These are phyloP conservation scores for Doris montereyensis DNA, from an alignment of 2,888 invertebrate species.

Conservation along the genomic window DNA sequence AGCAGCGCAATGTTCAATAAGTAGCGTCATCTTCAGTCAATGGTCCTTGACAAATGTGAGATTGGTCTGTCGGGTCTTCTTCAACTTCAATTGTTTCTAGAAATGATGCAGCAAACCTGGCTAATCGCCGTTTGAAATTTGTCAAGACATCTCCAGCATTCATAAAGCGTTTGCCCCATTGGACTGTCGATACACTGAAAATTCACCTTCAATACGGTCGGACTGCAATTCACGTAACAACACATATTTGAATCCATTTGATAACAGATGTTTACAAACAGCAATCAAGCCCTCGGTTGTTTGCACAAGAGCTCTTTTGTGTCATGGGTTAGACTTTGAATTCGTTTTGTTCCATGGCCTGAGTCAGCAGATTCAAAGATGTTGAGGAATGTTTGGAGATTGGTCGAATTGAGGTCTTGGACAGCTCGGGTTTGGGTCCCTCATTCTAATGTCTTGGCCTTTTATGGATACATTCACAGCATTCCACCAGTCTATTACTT, in stretches of 20 bases:
- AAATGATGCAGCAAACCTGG: neutral
- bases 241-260: conserved; percentile 3
- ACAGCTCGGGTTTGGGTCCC: conserved; percentile 12
- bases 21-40: neutral
- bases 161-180: conserved; percentile 15
- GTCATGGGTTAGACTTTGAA: conserved; percentile 11
- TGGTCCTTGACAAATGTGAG: conserved; percentile 9
- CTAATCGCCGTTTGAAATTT: neutral
- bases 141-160: conserved; percentile 3
- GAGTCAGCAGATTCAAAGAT: neutral
- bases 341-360: neutral
- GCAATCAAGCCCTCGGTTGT: neutral
- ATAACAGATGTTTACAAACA: neutral
- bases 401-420: neutral
- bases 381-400: neutral
- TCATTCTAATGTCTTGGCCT: neutral
- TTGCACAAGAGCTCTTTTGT: conserved; percentile 7
- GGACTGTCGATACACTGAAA: conserved; percentile 10
- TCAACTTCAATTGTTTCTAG: neutral
- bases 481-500: neutral
- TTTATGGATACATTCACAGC: neutral
- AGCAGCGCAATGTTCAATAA: neutral
- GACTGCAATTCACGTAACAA: neutral
- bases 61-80: neutral
- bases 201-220: neutral